Evolutionary conservation across 35 echinoderm and acorn worm genomes (phyloP).

Genomic region (Amphiura filiformis): DNA sequence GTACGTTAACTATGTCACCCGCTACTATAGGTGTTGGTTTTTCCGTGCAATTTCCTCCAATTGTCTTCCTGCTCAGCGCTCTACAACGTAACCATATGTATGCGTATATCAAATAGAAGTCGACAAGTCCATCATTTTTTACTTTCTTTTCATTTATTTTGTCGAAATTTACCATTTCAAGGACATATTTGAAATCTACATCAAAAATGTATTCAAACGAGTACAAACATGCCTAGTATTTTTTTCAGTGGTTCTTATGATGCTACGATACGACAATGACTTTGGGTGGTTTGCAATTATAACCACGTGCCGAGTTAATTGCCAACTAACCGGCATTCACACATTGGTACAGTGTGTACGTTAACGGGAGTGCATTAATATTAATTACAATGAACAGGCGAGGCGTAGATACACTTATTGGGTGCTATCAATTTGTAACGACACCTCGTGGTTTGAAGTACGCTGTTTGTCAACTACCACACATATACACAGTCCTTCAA

Average conservation of each 20-base stretch:
- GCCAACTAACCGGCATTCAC: not conserved
- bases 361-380: not conserved
- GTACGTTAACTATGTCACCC: not conserved
- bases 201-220: too few species aligned
- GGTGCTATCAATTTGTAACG: constrained; percentile 6
- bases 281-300: not conserved
- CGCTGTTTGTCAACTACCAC: not conserved
- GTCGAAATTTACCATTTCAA: too few species aligned
- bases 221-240: too few species aligned
- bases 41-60: not conserved
- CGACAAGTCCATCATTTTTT: too few species aligned
- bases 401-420: not conserved
- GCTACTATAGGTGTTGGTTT: not conserved
- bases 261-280: too few species aligned
- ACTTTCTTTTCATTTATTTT: too few species aligned
- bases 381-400: not conserved
- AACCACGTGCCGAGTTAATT: constrained; percentile 9
- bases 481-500: not conserved
- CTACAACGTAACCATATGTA: too few species aligned
- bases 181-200: too few species aligned
- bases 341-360: not conserved
- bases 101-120: too few species aligned
- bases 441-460: not conserved
- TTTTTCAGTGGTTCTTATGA: too few species aligned
- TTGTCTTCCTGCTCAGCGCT: too few species aligned